Evolutionary conservation across 1,140 invertebrate genomes (phyloP).

Genomic region (Limonius californicus): DNA sequence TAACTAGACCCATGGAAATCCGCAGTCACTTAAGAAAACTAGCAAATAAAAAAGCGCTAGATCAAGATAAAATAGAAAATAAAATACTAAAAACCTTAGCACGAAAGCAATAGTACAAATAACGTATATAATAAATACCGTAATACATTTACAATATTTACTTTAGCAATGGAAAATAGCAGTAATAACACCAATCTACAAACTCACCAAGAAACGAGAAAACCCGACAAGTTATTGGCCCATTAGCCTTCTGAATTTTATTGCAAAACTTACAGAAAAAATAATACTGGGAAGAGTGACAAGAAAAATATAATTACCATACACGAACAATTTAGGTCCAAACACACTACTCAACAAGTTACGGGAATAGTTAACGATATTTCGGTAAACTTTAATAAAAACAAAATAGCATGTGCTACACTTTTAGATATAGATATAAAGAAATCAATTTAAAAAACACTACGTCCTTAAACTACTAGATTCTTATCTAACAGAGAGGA

Average conservation of each 20-base stretch:
- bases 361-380: slow-evolving; percentile 41
- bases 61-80: slow-evolving; percentile 33
- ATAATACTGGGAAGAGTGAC: slow-evolving; percentile 23
- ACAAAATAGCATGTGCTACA: slow-evolving; percentile 23
- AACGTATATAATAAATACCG: slow-evolving; percentile 34
- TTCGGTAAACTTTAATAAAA: slow-evolving; percentile 35
- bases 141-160: slow-evolving; percentile 30
- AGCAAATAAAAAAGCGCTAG: slow-evolving; percentile 37
- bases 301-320: slow-evolving; percentile 27
- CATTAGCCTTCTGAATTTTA: slow-evolving; percentile 37
- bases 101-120: slow-evolving; percentile 25
- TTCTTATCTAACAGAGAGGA: slow-evolving; percentile 32
- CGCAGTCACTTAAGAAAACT: slow-evolving; percentile 30
- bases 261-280: slow-evolving; percentile 42
- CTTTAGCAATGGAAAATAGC: slow-evolving; percentile 37
- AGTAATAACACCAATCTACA: slow-evolving; percentile 37
- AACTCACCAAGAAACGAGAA: slow-evolving; percentile 36
- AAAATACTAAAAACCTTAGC: slow-evolving; percentile 33
- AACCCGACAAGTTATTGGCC: slow-evolving; percentile 38
- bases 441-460: slow-evolving; percentile 39
- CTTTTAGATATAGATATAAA: slow-evolving; percentile 41
- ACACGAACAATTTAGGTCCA: slow-evolving; percentile 46
- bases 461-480: slow-evolving; percentile 31
- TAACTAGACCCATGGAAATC: slow-evolving; percentile 22
- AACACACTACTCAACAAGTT: slow-evolving; percentile 43